Evolutionary conservation across 2,888 invertebrate species (phyloP), one percentile per base, ranked within the genome.

Genomic region (Orthonychiurus folsomi): DNA sequence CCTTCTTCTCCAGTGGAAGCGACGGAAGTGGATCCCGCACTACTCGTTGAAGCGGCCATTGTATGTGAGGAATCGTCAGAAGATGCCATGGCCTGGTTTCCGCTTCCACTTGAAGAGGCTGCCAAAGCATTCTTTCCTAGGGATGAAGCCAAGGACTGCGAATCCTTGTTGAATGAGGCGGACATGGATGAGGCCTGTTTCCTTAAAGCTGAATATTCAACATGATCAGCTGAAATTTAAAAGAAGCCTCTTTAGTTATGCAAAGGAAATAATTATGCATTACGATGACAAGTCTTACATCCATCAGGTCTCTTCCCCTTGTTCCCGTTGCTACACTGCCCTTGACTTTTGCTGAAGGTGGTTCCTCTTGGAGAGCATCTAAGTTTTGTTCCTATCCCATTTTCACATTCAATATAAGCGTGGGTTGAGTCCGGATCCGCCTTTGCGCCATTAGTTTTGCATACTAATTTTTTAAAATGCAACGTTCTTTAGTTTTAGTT

Each of bases 1-100:
- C 56, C 56, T 27, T 25, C 20, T 21, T 27, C 56, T 26, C 27
- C 25, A 28, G 56, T 56, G 15, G 56, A 27, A 9, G 56, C 56
- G 28, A 56, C 28, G n/a, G n/a, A 37, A 37, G 37, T 15, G 5
- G 37, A 5, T 15, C 37, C 37, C 15, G 37, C 37, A 5, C 37
- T 15, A 37, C 37, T 37, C 9, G 37, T 9, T 9, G 37, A 37
- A 37, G 37, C 37, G 5, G 37, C 37, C 37, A 37, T 37, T 15
- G 37, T 37, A 9, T 37, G 5, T 37, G 37, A 37, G 5, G 37
- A 15, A 37, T 15, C 37, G 15, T 15, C 37, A 9, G 37, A 37
- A 9, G 37, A 37, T 9, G 37, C 37, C 37, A 37, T 37, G 37
- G 37, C 37, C 15, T 37, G 37, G 15, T 37, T 37, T 37, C 37